phyloP scores from a whole-genome alignment of 2,797 vertebrate genomes.

The Sebastes jordani region DNA sequence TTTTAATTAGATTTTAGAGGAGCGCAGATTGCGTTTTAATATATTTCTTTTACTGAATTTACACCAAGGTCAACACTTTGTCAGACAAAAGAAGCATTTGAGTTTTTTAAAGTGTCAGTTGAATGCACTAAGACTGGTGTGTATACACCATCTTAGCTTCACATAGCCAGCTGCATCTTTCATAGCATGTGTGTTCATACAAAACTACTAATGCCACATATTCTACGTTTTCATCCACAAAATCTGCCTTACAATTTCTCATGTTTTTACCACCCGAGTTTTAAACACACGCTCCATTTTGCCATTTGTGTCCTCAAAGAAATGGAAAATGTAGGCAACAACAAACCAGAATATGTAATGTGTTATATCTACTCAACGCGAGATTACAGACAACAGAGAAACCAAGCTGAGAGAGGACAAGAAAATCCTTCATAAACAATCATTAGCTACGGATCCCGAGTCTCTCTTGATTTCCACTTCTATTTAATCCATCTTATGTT shows the following conservation, averaged over 20 bases:
- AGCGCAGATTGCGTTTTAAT: background rate
- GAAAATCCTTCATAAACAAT: slow-evolving; percentile 36
- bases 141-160: too few species aligned
- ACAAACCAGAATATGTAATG: background rate
- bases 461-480: slow-evolving; percentile 28
- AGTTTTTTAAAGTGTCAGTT: background rate
- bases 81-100: background rate
- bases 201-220: background rate
- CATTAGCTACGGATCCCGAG: slow-evolving; percentile 37
- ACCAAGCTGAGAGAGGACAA: slow-evolving; percentile 31
- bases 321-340: slow-evolving; percentile 11
- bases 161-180: background rate
- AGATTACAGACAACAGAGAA: slow-evolving; percentile 35
- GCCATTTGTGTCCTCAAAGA: slow-evolving; percentile 2
- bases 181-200: background rate
- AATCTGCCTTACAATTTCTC: background rate
- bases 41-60: background rate
- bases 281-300: background rate
- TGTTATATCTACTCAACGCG: background rate
- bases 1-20: background rate
- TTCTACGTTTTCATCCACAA: background rate
- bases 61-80: slow-evolving; percentile 10
- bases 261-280: slow-evolving; percentile 4
- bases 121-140: background rate
- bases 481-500: slow-evolving; percentile 44